Conservation (phyloP, 1,140 invertebrate species). For the Copidosoma floridanum region DNA sequence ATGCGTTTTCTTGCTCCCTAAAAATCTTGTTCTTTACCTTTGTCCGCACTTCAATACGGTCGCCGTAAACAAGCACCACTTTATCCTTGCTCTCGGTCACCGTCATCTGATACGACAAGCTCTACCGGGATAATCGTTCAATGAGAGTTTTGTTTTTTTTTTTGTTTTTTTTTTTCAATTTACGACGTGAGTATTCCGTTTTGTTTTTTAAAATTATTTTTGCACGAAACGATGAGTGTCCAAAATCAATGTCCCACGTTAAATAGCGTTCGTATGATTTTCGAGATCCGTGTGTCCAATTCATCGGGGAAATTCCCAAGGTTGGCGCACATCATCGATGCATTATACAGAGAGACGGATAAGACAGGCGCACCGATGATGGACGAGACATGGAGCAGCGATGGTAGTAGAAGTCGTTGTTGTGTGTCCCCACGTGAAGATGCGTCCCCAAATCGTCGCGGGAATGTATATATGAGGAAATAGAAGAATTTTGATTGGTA, state of each 20-base stretch:
- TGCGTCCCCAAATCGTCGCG: conserved; percentile 40
- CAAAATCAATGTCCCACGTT: neutral
- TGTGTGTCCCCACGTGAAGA: neutral
- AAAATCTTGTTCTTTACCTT: conserved; percentile 37
- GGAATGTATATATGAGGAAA: conserved; percentile 56
- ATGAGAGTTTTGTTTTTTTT: too few species aligned
- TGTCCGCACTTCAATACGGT: conserved; percentile 60
- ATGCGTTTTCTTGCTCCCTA: neutral
- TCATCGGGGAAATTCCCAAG: conserved; percentile 1
- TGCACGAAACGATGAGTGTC: too few species aligned
- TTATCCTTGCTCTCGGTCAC: conserved; percentile 57
- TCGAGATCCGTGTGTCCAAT: conserved; percentile 5
- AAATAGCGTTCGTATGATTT: conserved; percentile 4
- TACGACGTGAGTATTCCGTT: conserved; percentile 4
- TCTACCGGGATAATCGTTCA: conserved; percentile 35
- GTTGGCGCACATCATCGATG: conserved; percentile 9
- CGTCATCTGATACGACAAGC: conserved; percentile 54
- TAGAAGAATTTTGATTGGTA: conserved; percentile 57
- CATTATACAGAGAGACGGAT: neutral
- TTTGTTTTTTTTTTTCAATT: neutral
- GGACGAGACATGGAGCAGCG: neutral
- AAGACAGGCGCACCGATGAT: neutral
- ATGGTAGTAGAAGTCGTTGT: neutral
- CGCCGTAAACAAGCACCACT: conserved; percentile 61
- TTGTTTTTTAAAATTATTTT: neutral